These are phyloP conservation scores for Mobula birostris DNA, from an alignment of 2,113 vertebrate species.

Conservation along the genomic window DNA sequence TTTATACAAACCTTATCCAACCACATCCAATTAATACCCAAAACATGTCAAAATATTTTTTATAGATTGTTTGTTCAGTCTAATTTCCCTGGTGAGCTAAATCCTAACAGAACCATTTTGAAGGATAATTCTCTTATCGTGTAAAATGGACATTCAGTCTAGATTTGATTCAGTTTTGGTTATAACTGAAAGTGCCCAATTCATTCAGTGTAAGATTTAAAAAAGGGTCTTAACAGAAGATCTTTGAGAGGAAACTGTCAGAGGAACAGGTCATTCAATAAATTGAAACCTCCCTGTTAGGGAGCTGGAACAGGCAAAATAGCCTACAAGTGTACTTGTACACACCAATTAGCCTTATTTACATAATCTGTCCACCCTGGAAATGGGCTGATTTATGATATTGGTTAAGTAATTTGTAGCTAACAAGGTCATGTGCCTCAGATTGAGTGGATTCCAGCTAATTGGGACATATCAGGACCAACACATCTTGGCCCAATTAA, in stretches of 20 bases:
- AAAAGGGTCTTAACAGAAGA: background rate
- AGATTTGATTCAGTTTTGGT: background rate
- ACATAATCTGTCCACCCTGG: too few relatives aligned
- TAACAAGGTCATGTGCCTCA: too few relatives aligned
- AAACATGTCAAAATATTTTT: slow-evolving; percentile 8
- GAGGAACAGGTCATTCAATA: background rate
- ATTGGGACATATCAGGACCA: too few relatives aligned
- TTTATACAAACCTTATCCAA: background rate
- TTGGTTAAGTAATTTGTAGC: too few relatives aligned
- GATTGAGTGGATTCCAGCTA: too few relatives aligned
- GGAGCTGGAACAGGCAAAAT: background rate
- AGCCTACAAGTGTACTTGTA: background rate
- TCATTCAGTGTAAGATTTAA: too few relatives aligned
- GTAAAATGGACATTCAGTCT: background rate
- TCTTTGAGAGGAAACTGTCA: background rate
- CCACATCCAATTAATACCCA: background rate
- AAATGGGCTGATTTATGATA: too few relatives aligned
- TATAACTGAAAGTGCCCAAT: too few relatives aligned
- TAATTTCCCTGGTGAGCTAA: background rate
- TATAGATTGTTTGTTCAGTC: too few relatives aligned
- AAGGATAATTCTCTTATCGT: background rate
- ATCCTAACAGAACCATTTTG: background rate
- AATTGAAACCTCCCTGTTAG: background rate
- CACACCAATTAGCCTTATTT: background rate
- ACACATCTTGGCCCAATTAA: too few relatives aligned